Conservation (phyloP, 2,113 vertebrate genomes). For the Cyphomyrus plagiostoma region DNA sequence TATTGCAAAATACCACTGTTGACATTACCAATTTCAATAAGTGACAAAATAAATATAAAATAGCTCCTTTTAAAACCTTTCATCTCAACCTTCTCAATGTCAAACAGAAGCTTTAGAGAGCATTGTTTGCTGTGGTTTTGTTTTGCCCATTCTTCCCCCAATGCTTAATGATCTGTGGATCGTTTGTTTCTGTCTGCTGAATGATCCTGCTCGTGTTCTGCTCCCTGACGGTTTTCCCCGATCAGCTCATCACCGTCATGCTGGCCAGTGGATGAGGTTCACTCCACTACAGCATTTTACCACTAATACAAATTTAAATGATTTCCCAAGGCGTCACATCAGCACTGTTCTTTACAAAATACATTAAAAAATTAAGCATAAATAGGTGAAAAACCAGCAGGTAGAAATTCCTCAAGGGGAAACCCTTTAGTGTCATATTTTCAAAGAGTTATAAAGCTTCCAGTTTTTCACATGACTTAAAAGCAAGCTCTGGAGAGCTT, state of each 20-base stretch:
- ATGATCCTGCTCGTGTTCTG: neutral
- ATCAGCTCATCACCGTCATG: neutral
- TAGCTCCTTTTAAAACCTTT: neutral
- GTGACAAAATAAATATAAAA: neutral
- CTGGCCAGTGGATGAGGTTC: neutral
- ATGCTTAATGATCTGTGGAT: conserved; percentile 40
- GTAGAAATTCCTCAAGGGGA: neutral
- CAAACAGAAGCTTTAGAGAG: neutral
- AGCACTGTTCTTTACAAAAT: neutral
- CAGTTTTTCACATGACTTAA: conserved; percentile 11
- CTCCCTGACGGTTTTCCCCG: neutral
- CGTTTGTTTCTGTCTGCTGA: neutral
- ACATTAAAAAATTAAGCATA: neutral
- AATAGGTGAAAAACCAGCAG: neutral
- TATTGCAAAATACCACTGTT: neutral
- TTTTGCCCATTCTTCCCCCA: conserved; percentile 12
- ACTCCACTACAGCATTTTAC: neutral
- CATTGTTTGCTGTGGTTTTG: conserved; percentile 25
- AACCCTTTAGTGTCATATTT: neutral
- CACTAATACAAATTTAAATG: neutral
- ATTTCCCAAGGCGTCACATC: neutral
- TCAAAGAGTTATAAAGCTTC: neutral
- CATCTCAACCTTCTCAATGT: neutral
- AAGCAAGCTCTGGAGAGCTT: neutral
- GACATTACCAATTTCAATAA: neutral